Percentiles rank a stretch among this genome's conserved stretches.
Evolutionary conservation across 2,113 vertebrate species (phyloP).

Genomic region (Hippocampus zosterae): DNA sequence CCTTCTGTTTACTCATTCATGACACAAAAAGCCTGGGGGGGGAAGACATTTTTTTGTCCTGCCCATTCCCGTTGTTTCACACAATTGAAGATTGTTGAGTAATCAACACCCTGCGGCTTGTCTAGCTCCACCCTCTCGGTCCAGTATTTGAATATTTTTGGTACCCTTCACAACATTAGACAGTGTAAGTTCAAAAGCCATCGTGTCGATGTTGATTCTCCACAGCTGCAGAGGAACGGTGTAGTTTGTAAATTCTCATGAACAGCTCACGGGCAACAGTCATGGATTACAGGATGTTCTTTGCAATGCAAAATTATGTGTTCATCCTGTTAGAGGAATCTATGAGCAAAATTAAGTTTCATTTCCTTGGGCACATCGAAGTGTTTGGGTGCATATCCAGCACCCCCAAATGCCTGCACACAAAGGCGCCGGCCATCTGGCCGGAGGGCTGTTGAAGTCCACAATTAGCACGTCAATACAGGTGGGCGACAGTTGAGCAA

Average conservation of each 20-base stretch:
- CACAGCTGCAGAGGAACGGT: background rate
- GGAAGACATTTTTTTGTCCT: background rate
- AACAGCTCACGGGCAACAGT: background rate
- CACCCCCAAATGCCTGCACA: too few species aligned
- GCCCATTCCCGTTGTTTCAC: background rate
- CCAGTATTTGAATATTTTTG: background rate
- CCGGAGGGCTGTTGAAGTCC: too few species aligned
- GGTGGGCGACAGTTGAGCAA: too few species aligned
- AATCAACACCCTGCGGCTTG: background rate
- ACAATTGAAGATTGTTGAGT: background rate
- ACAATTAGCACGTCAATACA: too few species aligned
- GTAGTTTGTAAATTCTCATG: background rate
- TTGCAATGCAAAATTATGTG: background rate
- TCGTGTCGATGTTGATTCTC: background rate
- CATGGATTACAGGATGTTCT: background rate
- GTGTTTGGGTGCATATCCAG: too few species aligned
- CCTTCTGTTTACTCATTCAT: background rate
- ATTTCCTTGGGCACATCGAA: too few species aligned
- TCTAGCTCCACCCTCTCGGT: background rate
- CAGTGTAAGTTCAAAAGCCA: background rate
- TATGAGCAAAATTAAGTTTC: too few species aligned
- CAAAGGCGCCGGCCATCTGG: too few species aligned
- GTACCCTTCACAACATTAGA: background rate
- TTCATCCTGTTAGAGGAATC: too few species aligned
- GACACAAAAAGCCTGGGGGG: background rate